These are phyloP conservation scores for Gorsachius magnificus DNA, from an alignment of 2,797 vertebrate genomes.

Conservation along the genomic window DNA sequence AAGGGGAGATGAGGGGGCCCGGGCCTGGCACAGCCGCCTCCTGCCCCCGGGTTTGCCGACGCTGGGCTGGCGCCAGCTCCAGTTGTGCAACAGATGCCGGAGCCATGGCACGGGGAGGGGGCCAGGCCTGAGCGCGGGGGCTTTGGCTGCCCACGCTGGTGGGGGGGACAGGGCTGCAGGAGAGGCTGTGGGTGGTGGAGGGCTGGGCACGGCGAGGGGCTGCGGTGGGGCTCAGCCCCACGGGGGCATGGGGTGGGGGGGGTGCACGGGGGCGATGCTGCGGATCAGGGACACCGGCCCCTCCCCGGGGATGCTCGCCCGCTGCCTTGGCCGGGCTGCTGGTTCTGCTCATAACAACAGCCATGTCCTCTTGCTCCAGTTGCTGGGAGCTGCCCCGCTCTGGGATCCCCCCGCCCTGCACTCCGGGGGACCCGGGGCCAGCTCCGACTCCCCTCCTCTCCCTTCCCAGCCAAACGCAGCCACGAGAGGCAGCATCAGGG, in stretches of 20 bases:
- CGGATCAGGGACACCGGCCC: rapidly evolving
- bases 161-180: rapidly evolving
- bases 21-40: background rate
- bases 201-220: background rate
- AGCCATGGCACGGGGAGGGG: background rate
- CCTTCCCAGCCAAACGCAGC: background rate
- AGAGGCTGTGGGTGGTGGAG: background rate
- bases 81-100: background rate
- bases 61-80: background rate
- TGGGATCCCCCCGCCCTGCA: background rate
- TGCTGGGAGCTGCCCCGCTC: background rate
- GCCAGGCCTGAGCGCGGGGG: rapidly evolving
- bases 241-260: background rate
- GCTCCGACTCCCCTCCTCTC: background rate
- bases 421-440: background rate
- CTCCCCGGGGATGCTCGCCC: rapidly evolving
- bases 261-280: rapidly evolving
- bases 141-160: rapidly evolving
- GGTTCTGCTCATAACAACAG: background rate
- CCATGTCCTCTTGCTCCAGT: background rate
- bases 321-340: background rate
- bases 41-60: background rate
- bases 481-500: background rate
- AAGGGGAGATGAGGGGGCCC: background rate
- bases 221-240: background rate